Base-by-base conservation (phyloP, 2,797 vertebrate species). In the Heterohyrax brucei region DNA sequence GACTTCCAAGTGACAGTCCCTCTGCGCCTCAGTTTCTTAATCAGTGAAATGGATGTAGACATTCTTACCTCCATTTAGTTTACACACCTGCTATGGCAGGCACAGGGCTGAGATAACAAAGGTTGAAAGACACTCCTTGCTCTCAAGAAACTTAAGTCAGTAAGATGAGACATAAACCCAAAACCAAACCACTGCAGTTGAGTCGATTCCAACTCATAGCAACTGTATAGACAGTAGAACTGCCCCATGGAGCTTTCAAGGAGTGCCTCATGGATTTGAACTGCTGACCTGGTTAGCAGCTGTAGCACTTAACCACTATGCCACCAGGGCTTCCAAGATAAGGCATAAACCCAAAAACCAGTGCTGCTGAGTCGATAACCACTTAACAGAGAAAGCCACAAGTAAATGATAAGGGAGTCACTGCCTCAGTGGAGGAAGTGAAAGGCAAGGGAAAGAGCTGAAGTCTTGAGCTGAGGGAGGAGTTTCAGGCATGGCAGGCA, bases 91-190 rank as follows among this genome's bases (percentile, higher is more conserved):
- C 28, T 33, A 39, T 95, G 68, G 62, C 76, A 62, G 39, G 10
- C 53, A 4, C 53, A 46, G 61, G 4, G 85, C 72, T 61, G 56
- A 39, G 48, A 10, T 61, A 12, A 12, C 24, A 46, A 64, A 61
- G 59, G 10, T 50, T 64, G 30, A 62, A 81, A 68, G 33, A 61
- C 19, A 4, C 8, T 44, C 0, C n/a, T 85, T 66, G 44, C 3
- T 12, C 7, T 79, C 10, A 14, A 21, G 85, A 24, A 76, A 78
- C 59, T 70, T 75, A 10, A 33, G n/a, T 72, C 62, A 22, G 68
- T 28, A 16, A 21, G 10, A 7, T 0, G 1, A 79, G 56, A 59
- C 0, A 0, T 13, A 16, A 39, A 39, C 39, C 39, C 39, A 39
- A 39, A 39, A 39, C 39, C 39, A 39, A 39, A 39, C 39, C 39